Evolutionary conservation across 2,113 vertebrate genomes (phyloP).

Genomic region (Pao palembangensis): DNA sequence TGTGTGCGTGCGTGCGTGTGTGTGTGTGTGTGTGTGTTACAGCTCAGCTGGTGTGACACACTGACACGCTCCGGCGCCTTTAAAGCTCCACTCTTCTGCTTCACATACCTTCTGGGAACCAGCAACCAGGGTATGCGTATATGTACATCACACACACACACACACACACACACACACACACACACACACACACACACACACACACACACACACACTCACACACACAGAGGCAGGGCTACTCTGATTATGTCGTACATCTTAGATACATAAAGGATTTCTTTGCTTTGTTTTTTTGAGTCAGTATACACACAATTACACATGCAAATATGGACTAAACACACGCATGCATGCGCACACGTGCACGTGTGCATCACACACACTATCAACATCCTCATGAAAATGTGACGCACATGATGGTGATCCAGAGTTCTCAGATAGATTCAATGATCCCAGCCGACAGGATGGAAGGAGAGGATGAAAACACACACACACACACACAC

Average conservation of each 20-base stretch:
- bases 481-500: too few relatives aligned
- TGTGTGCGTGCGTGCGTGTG: slow-evolving; percentile 54
- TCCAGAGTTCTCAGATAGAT: too few relatives aligned
- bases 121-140: slow-evolving; percentile 16
- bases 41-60: slow-evolving; percentile 60
- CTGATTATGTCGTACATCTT: slow-evolving; percentile 66
- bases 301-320: slow-evolving; percentile 16
- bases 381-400: neutral
- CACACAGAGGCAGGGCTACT: slow-evolving; percentile 53
- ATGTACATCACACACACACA: slow-evolving; percentile 8
- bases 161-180: slow-evolving; percentile 11
- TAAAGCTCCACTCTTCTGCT: slow-evolving; percentile 40
- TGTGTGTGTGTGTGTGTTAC: slow-evolving; percentile 60
- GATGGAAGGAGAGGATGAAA: neutral
- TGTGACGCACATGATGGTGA: neutral
- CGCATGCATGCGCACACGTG: slow-evolving; percentile 5
- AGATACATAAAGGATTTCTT: slow-evolving; percentile 36
- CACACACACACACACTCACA: slow-evolving; percentile 24
- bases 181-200: slow-evolving; percentile 11
- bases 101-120: slow-evolving; percentile 46
- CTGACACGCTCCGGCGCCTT: slow-evolving; percentile 46
- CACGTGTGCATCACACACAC: slow-evolving; percentile 4
- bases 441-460: too few relatives aligned
- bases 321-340: neutral
- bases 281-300: slow-evolving; percentile 48